These are phyloP conservation scores for Eulemur rubriventer DNA, from an alignment of 2,797 vertebrate species.

Conservation along the genomic window DNA sequence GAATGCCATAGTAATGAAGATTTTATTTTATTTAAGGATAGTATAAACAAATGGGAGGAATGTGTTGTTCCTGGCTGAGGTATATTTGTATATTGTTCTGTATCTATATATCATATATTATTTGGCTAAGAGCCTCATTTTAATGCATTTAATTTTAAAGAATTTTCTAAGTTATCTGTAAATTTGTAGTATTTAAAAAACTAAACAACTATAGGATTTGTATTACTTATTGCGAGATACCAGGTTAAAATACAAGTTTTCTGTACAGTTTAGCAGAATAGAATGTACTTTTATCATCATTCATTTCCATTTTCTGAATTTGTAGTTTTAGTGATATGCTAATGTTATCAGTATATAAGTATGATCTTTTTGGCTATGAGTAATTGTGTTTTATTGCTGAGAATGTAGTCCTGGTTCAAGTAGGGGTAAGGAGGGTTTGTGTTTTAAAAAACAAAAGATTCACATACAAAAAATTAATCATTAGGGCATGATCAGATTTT, in stretches of 20 bases:
- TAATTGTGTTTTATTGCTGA: conserved; percentile 7
- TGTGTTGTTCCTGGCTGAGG: neutral
- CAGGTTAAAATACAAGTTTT: conserved; percentile 4
- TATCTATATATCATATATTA: conserved; percentile 2
- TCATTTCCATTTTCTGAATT: conserved; percentile 33
- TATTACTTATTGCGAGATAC: neutral
- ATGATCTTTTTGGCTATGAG: neutral
- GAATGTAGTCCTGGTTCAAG: neutral
- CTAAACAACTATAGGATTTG: neutral
- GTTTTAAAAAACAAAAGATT: conserved; percentile 10
- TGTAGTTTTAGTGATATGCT: neutral
- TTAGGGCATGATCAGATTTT: neutral
- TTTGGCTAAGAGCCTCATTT: conserved; percentile 1
- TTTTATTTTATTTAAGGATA: conserved; percentile 10
- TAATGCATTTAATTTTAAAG: conserved; percentile 30
- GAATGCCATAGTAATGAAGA: neutral
- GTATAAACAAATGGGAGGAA: neutral
- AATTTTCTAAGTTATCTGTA: neutral
- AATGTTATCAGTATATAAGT: neutral
- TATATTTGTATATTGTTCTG: neutral
- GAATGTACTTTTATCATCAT: neutral
- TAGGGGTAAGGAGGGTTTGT: neutral
- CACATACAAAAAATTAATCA: neutral
- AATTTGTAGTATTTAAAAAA: conserved; percentile 1
- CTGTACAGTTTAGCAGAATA: neutral